Base-by-base conservation (phyloP, 2,888 invertebrate genomes). In the Linnaemya vulpina region DNA sequence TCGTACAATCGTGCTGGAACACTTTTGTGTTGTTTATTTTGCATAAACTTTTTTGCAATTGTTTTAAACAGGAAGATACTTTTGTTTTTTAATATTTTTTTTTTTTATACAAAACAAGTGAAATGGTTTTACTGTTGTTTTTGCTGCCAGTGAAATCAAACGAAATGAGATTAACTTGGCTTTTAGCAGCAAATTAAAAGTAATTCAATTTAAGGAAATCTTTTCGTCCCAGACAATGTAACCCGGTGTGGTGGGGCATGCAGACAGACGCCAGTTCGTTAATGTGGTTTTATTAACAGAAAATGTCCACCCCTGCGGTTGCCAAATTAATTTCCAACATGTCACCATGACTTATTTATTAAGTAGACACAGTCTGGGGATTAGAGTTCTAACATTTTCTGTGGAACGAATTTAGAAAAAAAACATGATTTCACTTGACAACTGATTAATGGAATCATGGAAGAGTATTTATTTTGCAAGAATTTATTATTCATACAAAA, bases 181-280 rank as follows among this genome's bases (percentile, higher is more conserved):
- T 65, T 46, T 76, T 58, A 20, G 35, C 53, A 35, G 60, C 25
- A 60, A 40, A 51, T 78, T 62, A 40, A 62, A 75, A 51, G 40
- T 51, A 78, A 78, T 62, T 62, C 40, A 60, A 62, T 60, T 53
- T 8, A 70, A 70, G 62, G 77, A 78, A 78, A 70, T 70, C 68
- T 40, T 70, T 77, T 63, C 3, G 22, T 46, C 8, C 53, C 8
- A 75, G 63, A 13, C 17, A 75, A 30, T 53, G 15, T 63, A 30
- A 51, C 7, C 13, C 4, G 62, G 17, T 25, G 7, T 63, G 1
- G 9, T 53, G 63, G n/a, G n/a, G 49, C 58, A 40, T 20, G 38
- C 20, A n/a, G n/a, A n/a, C n/a, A 63, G 40, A 17, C 8, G 40
- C 40, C 40, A 43, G 1, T 46, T 46, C 0, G 3, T 46, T 43